These are phyloP conservation scores for Athrips mouffetella DNA, from an alignment of 2,888 invertebrate species.

Conservation along the genomic window DNA sequence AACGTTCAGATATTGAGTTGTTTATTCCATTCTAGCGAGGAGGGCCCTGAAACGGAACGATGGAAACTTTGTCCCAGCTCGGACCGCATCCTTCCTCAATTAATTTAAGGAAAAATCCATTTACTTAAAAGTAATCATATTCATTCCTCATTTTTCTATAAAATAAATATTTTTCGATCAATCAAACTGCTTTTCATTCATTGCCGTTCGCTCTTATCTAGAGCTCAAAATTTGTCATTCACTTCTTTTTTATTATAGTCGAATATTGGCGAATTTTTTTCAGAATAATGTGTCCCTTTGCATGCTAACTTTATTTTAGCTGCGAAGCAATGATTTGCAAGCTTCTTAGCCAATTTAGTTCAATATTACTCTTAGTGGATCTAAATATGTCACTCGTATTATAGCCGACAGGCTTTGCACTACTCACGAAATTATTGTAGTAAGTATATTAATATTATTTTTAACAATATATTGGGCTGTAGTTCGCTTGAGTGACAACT, in stretches of 20 bases:
- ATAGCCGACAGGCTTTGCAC: no score
- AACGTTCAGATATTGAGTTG: constrained; percentile 34
- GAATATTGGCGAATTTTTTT: constrained; percentile 20
- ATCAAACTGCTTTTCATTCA: constrained; percentile 70
- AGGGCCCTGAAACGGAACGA: constrained; percentile 67
- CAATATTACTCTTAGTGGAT: no score
- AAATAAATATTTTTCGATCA: constrained; percentile 61
- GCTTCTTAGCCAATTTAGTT: constrained; percentile 12
- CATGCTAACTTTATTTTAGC: constrained; percentile 54
- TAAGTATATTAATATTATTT: no score
- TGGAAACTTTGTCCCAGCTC: constrained; percentile 69
- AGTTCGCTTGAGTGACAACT: no score
- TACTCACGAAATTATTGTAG: no score
- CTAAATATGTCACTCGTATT: no score
- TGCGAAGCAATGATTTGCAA: not conserved
- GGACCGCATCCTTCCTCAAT: constrained; percentile 69
- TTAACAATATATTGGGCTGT: no score
- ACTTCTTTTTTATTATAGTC: constrained; percentile 60
- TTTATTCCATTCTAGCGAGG: constrained; percentile 69
- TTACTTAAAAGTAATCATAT: constrained; percentile 18
- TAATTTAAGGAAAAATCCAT: constrained; percentile 62
- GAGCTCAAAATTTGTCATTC: constrained; percentile 64
- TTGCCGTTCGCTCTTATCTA: constrained; percentile 50
- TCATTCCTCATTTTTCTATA: constrained; percentile 30
- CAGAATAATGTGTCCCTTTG: constrained; percentile 58